Evolutionary conservation across 2,113 vertebrate species (phyloP).

Genomic region (Garra rufa): DNA sequence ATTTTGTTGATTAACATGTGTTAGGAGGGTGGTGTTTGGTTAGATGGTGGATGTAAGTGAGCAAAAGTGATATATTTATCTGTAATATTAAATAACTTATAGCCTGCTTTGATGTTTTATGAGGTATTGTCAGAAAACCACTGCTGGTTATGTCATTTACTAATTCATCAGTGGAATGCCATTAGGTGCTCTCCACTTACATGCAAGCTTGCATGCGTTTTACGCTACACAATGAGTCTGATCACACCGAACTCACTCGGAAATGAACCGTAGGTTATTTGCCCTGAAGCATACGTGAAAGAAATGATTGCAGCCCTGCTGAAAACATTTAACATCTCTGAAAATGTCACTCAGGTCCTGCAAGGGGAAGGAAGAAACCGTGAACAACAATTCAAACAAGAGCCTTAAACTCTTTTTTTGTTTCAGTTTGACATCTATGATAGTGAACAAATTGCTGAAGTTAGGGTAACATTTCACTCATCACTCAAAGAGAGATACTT

Average conservation of each 20-base stretch:
- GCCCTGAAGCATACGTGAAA: constrained; percentile 36
- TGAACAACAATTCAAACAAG: neutral
- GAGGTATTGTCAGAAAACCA: neutral
- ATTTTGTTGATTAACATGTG: neutral
- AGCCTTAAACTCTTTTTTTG: neutral
- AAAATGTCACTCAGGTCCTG: constrained; percentile 29
- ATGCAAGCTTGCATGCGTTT: constrained; percentile 34
- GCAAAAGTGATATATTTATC: neutral
- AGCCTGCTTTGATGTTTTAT: neutral
- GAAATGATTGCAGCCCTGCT: constrained; percentile 42
- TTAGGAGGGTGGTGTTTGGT: neutral
- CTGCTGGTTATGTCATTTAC: constrained; percentile 51
- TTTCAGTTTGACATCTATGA: neutral
- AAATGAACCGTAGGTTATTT: constrained; percentile 49
- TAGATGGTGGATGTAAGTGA: neutral
- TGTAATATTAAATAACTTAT: neutral
- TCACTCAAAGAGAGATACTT: constrained; percentile 39
- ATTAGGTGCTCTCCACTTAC: constrained; percentile 28
- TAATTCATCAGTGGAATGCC: constrained; percentile 40
- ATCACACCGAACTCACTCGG: constrained; percentile 48
- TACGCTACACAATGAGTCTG: constrained; percentile 36
- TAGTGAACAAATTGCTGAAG: neutral
- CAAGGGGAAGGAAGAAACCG: neutral
- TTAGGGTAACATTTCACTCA: constrained; percentile 36
- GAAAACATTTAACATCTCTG: constrained; percentile 35